A percentile compares a stretch with the other conserved stretches of the same genome.
These are phyloP conservation scores for Montifringilla adamsi DNA, from an alignment of 2,113 vertebrate genomes.

Conservation along the genomic window DNA sequence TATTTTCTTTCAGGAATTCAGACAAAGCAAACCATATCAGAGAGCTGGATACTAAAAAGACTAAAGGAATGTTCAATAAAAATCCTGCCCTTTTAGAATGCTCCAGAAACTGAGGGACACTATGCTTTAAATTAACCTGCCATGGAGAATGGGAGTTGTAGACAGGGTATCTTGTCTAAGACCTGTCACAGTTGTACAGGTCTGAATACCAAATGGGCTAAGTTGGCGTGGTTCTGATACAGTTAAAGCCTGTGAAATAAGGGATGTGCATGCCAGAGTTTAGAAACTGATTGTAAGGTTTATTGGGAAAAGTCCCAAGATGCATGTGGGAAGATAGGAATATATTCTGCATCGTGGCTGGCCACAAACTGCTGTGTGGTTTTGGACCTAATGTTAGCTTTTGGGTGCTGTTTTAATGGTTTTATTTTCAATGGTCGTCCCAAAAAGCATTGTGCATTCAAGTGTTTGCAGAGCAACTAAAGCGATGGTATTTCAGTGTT, in stretches of 20 bases:
- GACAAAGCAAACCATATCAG: background rate
- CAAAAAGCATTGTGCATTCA: background rate
- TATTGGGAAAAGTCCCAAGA: background rate
- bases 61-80: background rate
- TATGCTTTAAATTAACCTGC: background rate
- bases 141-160: background rate
- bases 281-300: background rate
- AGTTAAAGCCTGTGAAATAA: background rate
- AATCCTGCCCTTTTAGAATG: background rate
- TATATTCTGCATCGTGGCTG: background rate
- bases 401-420: background rate
- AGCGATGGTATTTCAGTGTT: background rate
- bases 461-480: background rate
- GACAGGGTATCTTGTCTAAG: background rate
- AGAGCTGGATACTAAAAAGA: background rate
- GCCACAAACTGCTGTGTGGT: background rate
- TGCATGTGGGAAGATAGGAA: background rate
- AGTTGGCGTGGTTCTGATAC: background rate
- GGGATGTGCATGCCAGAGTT: background rate
- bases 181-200: background rate
- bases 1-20: background rate
- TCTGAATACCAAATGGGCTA: background rate
- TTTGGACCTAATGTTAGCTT: background rate
- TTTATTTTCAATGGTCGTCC: background rate
- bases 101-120: background rate